These are phyloP conservation scores for Drosophila infuscata DNA, from an alignment of 2,888 invertebrate species.

Conservation along the genomic window DNA sequence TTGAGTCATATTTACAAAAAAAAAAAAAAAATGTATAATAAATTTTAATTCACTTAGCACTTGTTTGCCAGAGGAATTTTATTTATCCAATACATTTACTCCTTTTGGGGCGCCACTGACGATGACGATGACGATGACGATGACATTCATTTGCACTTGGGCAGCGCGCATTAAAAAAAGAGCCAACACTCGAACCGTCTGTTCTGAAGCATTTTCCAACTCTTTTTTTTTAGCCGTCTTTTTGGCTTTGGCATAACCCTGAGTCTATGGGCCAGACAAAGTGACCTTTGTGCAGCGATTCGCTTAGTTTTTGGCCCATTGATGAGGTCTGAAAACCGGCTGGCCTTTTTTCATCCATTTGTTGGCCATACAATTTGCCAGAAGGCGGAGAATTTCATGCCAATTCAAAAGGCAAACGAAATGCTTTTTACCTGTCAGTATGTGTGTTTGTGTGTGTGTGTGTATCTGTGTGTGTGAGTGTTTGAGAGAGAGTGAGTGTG, in stretches of 20 bases:
- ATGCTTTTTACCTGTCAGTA: constrained; percentile 52
- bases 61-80: not conserved
- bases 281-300: constrained; percentile 67
- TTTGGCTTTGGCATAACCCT: constrained; percentile 50
- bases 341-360: constrained; percentile 41
- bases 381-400: constrained; percentile 49
- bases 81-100: not conserved
- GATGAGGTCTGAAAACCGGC: constrained; percentile 35
- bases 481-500: constrained; percentile 18
- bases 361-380: constrained; percentile 53
- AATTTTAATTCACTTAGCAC: not conserved
- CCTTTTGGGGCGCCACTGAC: constrained; percentile 28
- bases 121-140: constrained; percentile 35
- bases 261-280: constrained; percentile 57
- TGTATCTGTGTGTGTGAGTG: constrained; percentile 2
- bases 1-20: not conserved
- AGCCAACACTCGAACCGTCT: constrained; percentile 32
- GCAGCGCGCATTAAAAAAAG: constrained; percentile 3
- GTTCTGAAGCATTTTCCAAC: constrained; percentile 52
- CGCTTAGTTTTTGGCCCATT: constrained; percentile 41
- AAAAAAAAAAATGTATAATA: not conserved
- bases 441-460: constrained; percentile 4
- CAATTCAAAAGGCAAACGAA: constrained; percentile 70
- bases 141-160: constrained; percentile 59
- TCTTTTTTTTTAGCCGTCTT: constrained; percentile 33